Base-by-base conservation (phyloP, 2,888 invertebrate genomes). In the Patella ulyssiponensis region DNA sequence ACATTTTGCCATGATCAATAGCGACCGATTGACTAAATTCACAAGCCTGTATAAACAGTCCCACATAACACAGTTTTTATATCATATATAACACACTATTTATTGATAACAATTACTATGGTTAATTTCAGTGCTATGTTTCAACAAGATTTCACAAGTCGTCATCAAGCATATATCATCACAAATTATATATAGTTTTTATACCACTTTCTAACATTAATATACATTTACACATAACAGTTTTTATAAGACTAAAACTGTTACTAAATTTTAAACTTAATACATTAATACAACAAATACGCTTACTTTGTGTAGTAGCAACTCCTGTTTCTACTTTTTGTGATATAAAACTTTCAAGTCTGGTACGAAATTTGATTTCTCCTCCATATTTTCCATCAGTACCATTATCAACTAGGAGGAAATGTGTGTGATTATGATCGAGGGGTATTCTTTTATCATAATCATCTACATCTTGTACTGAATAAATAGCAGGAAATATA, bases 371-470 rank as follows among this genome's bases (percentile, higher is more conserved):
- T 64, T 86, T 82, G 70, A 90, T 91, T 82, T 90, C 91, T 53
- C 75, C 84, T 0, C 91, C 91, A 85, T 85, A 92, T 73, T 84
- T 84, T 5, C 82, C 80, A 33, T 87, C 88, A 4, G 88, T 87
- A 5, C 92, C 92, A 83, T 92, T 86, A 80, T 92, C 92, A 12
- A 91, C 90, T 15, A 92, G 83, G 27, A 92, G 82, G 81, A 92
- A 92, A 83, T 92, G 91, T 1, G 91, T 91, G 85, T 92, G 91
- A 82, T 92, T 91, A 73, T 87, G 89, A 81, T 92, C 91, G 27
- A 92, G 83, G 14, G 89, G 86, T 20, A 75, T 78, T 5, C 87
- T 85, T 11, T 81, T 80, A 1, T 71, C 69, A 44, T 77, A 51
- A 27, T 64, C 74, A 11, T 80, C 78, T 51, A 88, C 82, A 74